A percentile compares a stretch with the other conserved stretches of the same genome.
Conservation (phyloP, 2,113 vertebrate genomes). For the Polypterus senegalus region DNA sequence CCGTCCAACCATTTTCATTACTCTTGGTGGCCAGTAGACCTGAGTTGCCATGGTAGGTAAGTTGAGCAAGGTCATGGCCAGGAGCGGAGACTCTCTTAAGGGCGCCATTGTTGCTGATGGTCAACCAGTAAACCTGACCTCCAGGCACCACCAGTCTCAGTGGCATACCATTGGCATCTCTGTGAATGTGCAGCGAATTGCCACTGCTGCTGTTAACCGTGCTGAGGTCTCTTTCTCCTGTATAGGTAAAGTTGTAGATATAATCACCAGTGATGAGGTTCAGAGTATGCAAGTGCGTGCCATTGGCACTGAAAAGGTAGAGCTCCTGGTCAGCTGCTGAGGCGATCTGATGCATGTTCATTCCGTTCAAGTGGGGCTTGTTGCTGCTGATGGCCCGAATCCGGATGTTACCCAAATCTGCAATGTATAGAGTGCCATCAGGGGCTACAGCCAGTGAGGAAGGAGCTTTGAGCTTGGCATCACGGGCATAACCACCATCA, state of each 20-base stretch:
- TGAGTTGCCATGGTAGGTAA: constrained; percentile 86
- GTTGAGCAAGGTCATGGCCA: constrained; percentile 82
- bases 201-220: constrained; percentile 62
- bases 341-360: constrained; percentile 74
- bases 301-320: constrained; percentile 83
- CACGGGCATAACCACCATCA: constrained; percentile 85
- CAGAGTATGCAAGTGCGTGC: constrained; percentile 82
- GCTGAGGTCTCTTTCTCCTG: constrained; percentile 60
- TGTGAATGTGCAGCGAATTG: constrained; percentile 68
- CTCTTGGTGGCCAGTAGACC: constrained; percentile 91
- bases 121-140: constrained; percentile 86
- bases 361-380: constrained; percentile 62
- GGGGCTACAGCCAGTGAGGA: constrained; percentile 82
- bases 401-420: constrained; percentile 86
- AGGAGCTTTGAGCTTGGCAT: constrained; percentile 84
- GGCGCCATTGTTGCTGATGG: constrained; percentile 82
- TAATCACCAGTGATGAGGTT: constrained; percentile 87
- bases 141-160: constrained; percentile 85
- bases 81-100: constrained; percentile 87
- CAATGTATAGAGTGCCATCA: constrained; percentile 79
- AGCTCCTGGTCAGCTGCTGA: constrained; percentile 86
- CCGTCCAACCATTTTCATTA: constrained; percentile 92
- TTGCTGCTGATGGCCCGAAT: constrained; percentile 79
- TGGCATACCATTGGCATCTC: constrained; percentile 73
- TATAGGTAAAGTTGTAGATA: constrained; percentile 87